Evolutionary conservation across 2,113 vertebrate species (phyloP), one percentile per base, ranked within the genome.

Genomic region (Callipepla squamata): DNA sequence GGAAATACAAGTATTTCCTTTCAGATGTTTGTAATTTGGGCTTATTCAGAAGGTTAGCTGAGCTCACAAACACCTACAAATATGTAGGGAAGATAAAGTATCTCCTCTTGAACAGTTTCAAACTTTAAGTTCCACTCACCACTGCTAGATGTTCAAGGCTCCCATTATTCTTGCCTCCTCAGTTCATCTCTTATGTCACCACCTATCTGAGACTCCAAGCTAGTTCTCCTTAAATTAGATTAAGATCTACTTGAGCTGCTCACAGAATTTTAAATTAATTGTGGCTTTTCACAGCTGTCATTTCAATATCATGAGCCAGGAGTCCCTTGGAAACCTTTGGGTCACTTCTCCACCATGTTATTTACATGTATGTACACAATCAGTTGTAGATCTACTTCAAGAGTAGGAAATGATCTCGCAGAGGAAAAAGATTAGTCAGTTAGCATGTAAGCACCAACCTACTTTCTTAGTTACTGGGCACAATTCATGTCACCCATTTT

Each of bases 1-100:
- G 63, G 38, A 82, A 90, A 90, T 69, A 48, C 53, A 95, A 90
- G 5, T 22, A 80, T 76, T 91, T 90, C 11, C 20, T 91, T 92
- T 69, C 14, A 16, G 90, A 84, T 89, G 7, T 25, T 74, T 90
- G 30, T 83, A 66, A 66, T 73, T 91, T 45, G 32, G 45, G 32
- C 36, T 86, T 70, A 40, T n/a, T 44, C 34, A 63, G 2, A 53
- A 22, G 1, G 1, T 80, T 86, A 86, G 23, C 50, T 83, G 85
- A 55, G 48, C 57, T 91, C 76, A 83, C 18, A 78, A 68, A 70
- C 34, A 73, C 55, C 57, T 66, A 57, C 19, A 57, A 57, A 51
- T 53, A 26, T 3, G 1, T 63, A 67, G 23, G n/a, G 70, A 61
- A 72, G 11, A 8, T 40, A 80, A 73, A 16, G 10, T 79, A 26